Evolutionary conservation across 2,797 vertebrate species (phyloP), one percentile per base, ranked within the genome.

Genomic region (Chelon labrosus): DNA sequence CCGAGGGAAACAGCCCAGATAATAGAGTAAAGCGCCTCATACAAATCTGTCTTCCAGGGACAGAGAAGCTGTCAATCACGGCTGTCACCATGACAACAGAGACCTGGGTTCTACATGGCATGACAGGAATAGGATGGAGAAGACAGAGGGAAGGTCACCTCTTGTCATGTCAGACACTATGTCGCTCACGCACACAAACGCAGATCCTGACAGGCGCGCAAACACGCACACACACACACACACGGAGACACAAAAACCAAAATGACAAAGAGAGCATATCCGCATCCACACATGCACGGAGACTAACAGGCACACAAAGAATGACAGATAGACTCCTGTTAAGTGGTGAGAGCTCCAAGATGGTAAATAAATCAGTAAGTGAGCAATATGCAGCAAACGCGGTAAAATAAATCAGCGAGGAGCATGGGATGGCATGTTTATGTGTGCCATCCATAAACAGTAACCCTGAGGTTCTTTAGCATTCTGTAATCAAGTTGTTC

Each of bases 81-180:
- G 3, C 72, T 65, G 89, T 92, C 87, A 75, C 90, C 85, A 88
- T 90, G 88, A 90, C 91, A 84, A 93, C 89, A 52, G 75, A 87
- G 75, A 80, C 83, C 69, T 47, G 73, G 83, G 64, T 85, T 84
- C 69, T 70, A 81, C 82, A 65, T 78, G 79, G 51, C 65, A 74
- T 78, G 90, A 88, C 80, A 80, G 83, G 67, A 84, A 65, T 71
- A 82, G 86, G 88, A 87, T 71, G 69, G 84, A 73, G 83, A 88
- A 86, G 74, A 82, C 77, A 77, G 85, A 84, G 53, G 82, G 87
- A 93, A 93, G 91, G 92, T 93, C 90, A 91, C 87, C 90, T 85
- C 90, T 80, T 89, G 90, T 91, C 91, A 89, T 88, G 90, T 91
- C 89, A 89, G 73, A 85, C 88, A 75, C 70, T 60, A 19, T 76